Conservation (phyloP, 2,113 vertebrate species). For the Cyanoramphus novaezelandiae region DNA sequence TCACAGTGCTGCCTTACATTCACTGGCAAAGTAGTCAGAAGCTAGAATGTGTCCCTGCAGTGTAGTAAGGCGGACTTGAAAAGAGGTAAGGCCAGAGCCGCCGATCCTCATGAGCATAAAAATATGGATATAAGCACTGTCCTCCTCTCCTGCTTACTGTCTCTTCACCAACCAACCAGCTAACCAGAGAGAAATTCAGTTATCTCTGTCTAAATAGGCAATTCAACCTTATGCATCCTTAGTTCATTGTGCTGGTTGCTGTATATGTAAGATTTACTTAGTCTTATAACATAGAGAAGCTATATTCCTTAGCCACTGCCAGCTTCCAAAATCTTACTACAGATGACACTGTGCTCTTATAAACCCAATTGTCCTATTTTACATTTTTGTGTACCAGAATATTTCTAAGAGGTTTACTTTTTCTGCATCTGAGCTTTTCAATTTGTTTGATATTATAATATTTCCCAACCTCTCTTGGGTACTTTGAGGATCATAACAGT, state of each 20-base stretch:
- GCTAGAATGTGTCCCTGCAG: background rate
- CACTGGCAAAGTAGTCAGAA: background rate
- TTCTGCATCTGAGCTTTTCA: background rate
- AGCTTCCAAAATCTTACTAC: background rate
- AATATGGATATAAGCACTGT: background rate
- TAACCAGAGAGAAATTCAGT: background rate
- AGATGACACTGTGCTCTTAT: background rate
- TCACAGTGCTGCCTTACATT: background rate
- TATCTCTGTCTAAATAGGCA: background rate
- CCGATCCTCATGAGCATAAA: background rate
- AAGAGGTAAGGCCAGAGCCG: background rate
- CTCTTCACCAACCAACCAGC: background rate
- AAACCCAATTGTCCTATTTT: background rate
- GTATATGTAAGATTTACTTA: background rate
- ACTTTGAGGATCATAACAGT: background rate
- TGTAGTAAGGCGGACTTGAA: background rate
- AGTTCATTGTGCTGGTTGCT: background rate
- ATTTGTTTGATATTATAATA: background rate
- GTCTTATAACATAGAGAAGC: background rate
- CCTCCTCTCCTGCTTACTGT: background rate
- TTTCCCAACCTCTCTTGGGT: background rate
- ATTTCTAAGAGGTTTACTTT: background rate
- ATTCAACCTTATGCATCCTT: background rate
- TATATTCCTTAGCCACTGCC: background rate
- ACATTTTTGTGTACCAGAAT: background rate